A percentile compares a stretch with the other conserved stretches of the same genome.
These are phyloP conservation scores for Puntigrus tetrazona DNA, from an alignment of 2,113 vertebrate species.

Conservation along the genomic window DNA sequence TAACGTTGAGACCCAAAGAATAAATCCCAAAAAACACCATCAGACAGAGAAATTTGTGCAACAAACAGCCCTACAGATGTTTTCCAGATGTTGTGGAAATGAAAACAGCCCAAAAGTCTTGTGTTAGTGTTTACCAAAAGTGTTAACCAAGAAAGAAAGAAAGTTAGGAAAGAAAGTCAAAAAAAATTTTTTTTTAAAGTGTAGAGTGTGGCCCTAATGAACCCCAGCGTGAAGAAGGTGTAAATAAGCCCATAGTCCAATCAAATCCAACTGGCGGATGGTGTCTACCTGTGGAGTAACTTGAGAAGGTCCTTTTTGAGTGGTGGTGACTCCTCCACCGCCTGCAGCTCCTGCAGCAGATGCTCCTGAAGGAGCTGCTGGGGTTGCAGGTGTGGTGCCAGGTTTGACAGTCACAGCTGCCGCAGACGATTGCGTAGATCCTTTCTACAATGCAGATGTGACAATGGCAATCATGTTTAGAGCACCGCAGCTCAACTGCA, in stretches of 20 bases:
- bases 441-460: slow-evolving; percentile 67
- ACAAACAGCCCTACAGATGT: background rate
- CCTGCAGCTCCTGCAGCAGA: slow-evolving; percentile 6
- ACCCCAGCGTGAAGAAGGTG: background rate
- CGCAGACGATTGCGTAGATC: slow-evolving; percentile 51
- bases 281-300: slow-evolving; percentile 65
- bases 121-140: slow-evolving; percentile 1
- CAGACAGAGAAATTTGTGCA: background rate
- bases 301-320: slow-evolving; percentile 58
- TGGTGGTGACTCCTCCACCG: slow-evolving; percentile 41
- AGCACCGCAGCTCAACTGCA: background rate
- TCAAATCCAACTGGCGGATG: slow-evolving; percentile 11
- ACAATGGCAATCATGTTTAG: background rate
- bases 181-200: background rate
- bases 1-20: background rate
- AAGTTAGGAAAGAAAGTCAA: background rate
- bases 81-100: background rate
- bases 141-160: slow-evolving; percentile 3
- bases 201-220: background rate
- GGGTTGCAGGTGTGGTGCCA: slow-evolving; percentile 16
- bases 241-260: background rate
- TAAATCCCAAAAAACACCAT: background rate
- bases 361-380: slow-evolving; percentile 48
- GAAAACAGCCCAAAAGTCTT: slow-evolving; percentile 1
- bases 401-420: slow-evolving; percentile 10